Conservation (phyloP, 1,140 invertebrate species). For the Geopemphigus sp. region DNA sequence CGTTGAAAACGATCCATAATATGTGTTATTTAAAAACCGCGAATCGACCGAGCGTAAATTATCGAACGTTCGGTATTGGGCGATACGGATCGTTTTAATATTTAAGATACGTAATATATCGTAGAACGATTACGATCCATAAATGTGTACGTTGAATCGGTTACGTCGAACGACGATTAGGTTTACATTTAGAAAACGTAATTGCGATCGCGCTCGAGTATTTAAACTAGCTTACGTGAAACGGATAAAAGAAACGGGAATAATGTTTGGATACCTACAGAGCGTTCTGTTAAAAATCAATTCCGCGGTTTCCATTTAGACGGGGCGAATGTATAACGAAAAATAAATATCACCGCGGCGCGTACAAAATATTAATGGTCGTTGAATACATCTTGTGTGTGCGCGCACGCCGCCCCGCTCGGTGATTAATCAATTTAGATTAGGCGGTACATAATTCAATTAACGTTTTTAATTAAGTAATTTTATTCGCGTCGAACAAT, state of each 20-base stretch:
- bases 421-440: conserved; percentile 17
- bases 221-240: not conserved
- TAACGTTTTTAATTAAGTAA: conserved; percentile 19
- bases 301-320: not conserved
- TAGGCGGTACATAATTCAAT: not conserved
- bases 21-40: too few relatives aligned
- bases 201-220: not conserved
- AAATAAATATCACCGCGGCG: not conserved
- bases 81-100: too few relatives aligned
- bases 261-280: not conserved
- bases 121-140: too few relatives aligned
- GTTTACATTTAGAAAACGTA: not conserved
- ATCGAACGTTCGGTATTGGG: too few relatives aligned
- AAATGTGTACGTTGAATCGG: too few relatives aligned
- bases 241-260: not conserved
- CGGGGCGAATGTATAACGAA: not conserved
- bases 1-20: too few relatives aligned
- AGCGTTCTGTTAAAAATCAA: not conserved
- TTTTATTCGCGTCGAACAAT: conserved; percentile 12
- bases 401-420: not conserved
- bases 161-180: too few relatives aligned
- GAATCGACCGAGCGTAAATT: too few relatives aligned
- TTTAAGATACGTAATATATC: too few relatives aligned
- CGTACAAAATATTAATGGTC: not conserved
- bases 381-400: not conserved